Conservation (phyloP, 2,797 vertebrate species). For the Buceros bicornis region DNA sequence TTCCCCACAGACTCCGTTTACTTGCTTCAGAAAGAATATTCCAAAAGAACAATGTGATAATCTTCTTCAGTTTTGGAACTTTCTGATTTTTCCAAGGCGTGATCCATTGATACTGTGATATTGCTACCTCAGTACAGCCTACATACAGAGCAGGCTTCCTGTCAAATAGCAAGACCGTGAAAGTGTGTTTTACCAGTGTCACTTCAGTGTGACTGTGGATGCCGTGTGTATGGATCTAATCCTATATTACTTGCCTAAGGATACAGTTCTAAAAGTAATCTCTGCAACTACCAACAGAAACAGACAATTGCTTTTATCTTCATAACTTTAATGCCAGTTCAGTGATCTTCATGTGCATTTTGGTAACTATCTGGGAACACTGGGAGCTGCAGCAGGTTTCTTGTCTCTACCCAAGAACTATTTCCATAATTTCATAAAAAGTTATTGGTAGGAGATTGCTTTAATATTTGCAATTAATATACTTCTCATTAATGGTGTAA, state of each 20-base stretch:
- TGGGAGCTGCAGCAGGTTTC: not conserved
- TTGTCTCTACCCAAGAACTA: not conserved
- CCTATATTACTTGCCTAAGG: not conserved
- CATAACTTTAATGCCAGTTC: not conserved
- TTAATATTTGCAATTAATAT: not conserved
- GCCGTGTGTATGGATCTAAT: not conserved
- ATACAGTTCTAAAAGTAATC: conserved; percentile 1
- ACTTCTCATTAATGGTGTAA: not conserved
- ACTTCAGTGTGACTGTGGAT: conserved; percentile 3
- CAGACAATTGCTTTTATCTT: conserved; percentile 1
- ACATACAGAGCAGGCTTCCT: not conserved
- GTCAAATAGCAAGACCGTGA: not conserved
- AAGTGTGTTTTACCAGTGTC: not conserved
- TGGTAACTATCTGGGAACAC: not conserved
- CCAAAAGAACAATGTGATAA: not conserved
- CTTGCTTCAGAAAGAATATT: conserved; percentile 22
- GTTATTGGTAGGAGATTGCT: not conserved
- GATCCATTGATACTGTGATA: not conserved
- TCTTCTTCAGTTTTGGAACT: not conserved
- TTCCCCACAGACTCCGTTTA: conserved; percentile 2
- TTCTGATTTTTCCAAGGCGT: not conserved
- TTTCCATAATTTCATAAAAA: not conserved
- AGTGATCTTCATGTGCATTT: not conserved
- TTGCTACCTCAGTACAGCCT: not conserved
- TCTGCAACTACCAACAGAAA: not conserved